Base-by-base conservation (phyloP, 2,888 invertebrate species). In the Tetanocera ferruginea region DNA sequence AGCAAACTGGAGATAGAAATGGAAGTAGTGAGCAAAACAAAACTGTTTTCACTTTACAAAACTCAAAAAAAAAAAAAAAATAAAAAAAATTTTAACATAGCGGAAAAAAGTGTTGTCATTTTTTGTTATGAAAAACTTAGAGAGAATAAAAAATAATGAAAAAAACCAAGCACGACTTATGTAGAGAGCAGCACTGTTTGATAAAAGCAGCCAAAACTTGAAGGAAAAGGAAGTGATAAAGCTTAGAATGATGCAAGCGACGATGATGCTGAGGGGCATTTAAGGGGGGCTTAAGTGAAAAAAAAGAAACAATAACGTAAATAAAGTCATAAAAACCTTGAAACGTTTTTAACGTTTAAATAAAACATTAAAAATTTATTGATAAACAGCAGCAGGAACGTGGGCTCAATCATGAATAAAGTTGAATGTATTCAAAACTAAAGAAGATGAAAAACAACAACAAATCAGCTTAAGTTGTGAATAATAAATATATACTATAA, bases 11-110 rank as follows among this genome's bases (percentile, higher is more conserved):
- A 69, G 70, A 62, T 23, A 70, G 43, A 51, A 64, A 23, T n/a
- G 28, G 60, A 73, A 60, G 73, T 37, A 73, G 51, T 14, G 14
- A 52, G 23, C 43, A 28, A 70, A n/a, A 69, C 17, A 55, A 28
- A 67, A 67, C 37, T 14, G 23, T 67, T 67, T 67, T 67, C 67
- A 67, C 67, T 67, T 67, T 67, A 49, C 8, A 69, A 52, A 71
- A 17, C 49, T 28, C 52, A 51, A 52, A 71, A 71, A 34, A 2
- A 71, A 5, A 3, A 55, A 17, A 11, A 34, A 52, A 14, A 52
- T 34, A 34, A 67, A 6, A 67, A 17, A 49, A 2, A 31, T 71
- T 25, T 51, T 28, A 11, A 57, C 25, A 57, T 64, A 25, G 51
- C 19, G 28, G 43, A 37, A 57, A 34, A 60, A 14, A 57, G 60